Conservation (phyloP, 2,888 invertebrate species). For the Synergus japonicus region DNA sequence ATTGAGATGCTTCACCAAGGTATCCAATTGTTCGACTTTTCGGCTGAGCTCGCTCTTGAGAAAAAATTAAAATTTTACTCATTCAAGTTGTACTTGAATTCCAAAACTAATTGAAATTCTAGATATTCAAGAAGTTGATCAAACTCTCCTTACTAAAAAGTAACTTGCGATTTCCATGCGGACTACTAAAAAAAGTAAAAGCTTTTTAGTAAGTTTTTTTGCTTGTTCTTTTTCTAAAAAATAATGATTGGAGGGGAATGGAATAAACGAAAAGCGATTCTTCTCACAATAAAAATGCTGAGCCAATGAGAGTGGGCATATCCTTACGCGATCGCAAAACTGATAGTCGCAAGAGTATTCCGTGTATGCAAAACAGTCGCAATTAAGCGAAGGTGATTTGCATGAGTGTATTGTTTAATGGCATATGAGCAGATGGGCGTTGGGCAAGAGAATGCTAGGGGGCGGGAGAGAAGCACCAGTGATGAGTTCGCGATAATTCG, state of each 20-base stretch:
- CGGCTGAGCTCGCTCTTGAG: neutral
- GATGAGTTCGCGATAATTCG: constrained; percentile 61
- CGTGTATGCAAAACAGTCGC: constrained; percentile 64
- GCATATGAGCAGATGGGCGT: constrained; percentile 50
- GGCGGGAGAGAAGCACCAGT: constrained; percentile 51
- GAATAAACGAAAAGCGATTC: neutral
- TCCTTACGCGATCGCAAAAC: constrained; percentile 53
- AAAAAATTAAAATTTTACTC: constrained; percentile 26
- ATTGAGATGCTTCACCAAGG: constrained; percentile 34
- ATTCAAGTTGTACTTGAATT: constrained; percentile 31
- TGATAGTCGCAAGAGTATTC: constrained; percentile 63
- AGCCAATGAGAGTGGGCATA: constrained; percentile 6
- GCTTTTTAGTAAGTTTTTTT: neutral
- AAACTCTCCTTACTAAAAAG: neutral
- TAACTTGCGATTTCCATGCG: neutral
- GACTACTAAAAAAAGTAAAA: neutral
- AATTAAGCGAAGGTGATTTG: constrained; percentile 63
- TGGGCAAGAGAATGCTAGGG: constrained; percentile 44
- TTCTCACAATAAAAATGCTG: neutral
- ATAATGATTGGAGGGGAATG: neutral
- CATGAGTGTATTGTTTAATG: constrained; percentile 64
- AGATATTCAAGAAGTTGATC: constrained; percentile 19
- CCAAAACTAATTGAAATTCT: constrained; percentile 3
- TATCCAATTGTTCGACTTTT: constrained; percentile 32
- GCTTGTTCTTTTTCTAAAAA: too few species aligned